Evolutionary conservation across 92 coral and sea anemone genomes (phyloP), one percentile per base, ranked within the genome.

Genomic region (Actinernus sp.): DNA sequence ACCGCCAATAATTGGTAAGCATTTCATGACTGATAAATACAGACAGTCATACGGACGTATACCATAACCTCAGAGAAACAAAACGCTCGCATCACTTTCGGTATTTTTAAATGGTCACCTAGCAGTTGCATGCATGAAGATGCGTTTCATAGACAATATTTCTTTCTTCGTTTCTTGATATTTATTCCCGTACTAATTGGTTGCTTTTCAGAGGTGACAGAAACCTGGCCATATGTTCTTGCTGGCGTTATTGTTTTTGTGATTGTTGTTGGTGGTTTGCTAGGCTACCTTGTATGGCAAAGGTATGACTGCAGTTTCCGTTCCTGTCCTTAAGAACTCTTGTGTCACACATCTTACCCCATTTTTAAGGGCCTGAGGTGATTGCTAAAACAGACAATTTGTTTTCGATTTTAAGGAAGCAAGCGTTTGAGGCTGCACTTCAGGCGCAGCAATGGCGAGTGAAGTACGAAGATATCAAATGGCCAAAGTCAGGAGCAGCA

Each of bases 381-480:
- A 11, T 25, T 24, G 16, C 17, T 20, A 14, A 27, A 39, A 18
- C 18, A 19, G 3, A 2, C 47, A 0, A 12, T 13, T 33, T 31
- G 32, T 66, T 30, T 12, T 11, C 0, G 45, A 49, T 17, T 43
- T 63, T 46, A 22, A 88, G 95, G 34, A 88, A 88, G 52, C 66
- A 88, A 74, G 87, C 87, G 13, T 88, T 83, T 45, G 95, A 88
- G 52, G 95, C 91, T 45, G 76, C 90, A 23, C 37, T 88, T 26
- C 40, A 75, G 47, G 95, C 95, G 18, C 91, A 85, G 19, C 82
- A 58, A 30, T 88, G 95, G 95, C 71, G 86, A 61, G 33, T 88
- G 44, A 78, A 88, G 63, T 84, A 84, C 25, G 91, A 88, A 49
- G 91, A 88, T 39, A 88, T 88, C 51, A 74, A 78, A 31, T 88